These are phyloP conservation scores for Neoarius graeffei DNA, from an alignment of 2,113 vertebrate species.

Conservation along the genomic window DNA sequence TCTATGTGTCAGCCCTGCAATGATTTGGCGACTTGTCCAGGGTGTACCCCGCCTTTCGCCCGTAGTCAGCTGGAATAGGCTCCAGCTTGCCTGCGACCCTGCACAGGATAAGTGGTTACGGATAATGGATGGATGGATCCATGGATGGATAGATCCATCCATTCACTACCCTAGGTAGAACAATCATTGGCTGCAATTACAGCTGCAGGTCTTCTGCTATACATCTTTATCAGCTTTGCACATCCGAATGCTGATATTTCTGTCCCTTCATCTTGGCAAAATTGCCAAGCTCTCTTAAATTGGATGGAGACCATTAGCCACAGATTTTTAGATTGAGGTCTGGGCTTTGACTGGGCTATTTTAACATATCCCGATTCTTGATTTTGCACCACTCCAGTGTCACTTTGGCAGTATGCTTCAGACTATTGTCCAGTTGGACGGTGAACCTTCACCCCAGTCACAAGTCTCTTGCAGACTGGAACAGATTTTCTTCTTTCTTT, in stretches of 20 bases:
- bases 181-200: background rate
- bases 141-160: too few relatives aligned
- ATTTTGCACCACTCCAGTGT: background rate
- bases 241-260: background rate
- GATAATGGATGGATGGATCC: too few relatives aligned
- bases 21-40: too few relatives aligned
- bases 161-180: background rate
- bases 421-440: background rate
- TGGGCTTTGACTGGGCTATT: background rate
- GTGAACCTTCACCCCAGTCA: background rate
- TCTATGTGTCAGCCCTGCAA: too few relatives aligned
- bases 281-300: background rate
- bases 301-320: background rate
- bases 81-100: too few relatives aligned
- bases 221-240: background rate
- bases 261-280: background rate
- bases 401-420: background rate
- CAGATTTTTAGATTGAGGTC: background rate
- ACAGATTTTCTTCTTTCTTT: too few relatives aligned
- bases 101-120: too few relatives aligned
- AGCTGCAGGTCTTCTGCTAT: background rate
- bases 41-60: too few relatives aligned
- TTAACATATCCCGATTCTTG: background rate
- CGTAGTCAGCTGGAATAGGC: too few relatives aligned
- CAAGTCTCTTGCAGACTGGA: background rate